Evolutionary conservation across 2,888 invertebrate species (phyloP), one percentile per base, ranked within the genome.

Genomic region (Andrena praecox): DNA sequence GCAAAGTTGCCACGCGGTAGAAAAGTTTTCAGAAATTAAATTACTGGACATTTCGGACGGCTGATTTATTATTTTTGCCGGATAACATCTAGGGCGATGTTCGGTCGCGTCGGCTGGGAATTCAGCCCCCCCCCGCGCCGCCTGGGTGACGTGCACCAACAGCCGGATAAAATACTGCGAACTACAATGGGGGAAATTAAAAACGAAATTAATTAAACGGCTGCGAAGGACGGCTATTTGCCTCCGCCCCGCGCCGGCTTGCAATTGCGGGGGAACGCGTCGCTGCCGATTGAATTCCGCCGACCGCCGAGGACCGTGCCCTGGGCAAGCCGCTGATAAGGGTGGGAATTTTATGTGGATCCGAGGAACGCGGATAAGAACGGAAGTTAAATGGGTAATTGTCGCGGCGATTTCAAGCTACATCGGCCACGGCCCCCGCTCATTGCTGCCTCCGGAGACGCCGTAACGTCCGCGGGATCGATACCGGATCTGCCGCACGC

Each of bases 61-160:
- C 74, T 84, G 87, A 90, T 90, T 89, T 86, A 89, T 87, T 85
- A 81, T 85, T 85, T 84, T 80, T 71, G 66, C 74, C 62, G 85
- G 71, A 68, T 73, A 84, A 74, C 80, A 73, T 78, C 52, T 74
- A 78, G 76, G 72, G 63, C 62, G 80, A 72, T 78, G 72, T 74
- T 76, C 66, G 72, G 56, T 48, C 63, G 52, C 69, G 71, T 60
- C 71, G 75, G 67, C 59, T 29, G 77, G 81, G 74, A 54, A 80
- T 71, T 80, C 66, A 52, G 24, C 48, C 20, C 16, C 64, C 48
- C 20, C 16, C 64, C 35, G 54, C 69, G 50, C 27, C 35, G 48
- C 20, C 24, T 16, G 12, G 8, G 70, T 54, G 35, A 48, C 48
- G 27, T 16, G 29, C 42, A 7, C 63, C 8, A 52, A 63, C 64